Percentiles rank a stretch among this genome's conserved stretches.
These are phyloP conservation scores for Monoplex corrugatus DNA, from an alignment of 2,888 invertebrate genomes.

Conservation along the genomic window DNA sequence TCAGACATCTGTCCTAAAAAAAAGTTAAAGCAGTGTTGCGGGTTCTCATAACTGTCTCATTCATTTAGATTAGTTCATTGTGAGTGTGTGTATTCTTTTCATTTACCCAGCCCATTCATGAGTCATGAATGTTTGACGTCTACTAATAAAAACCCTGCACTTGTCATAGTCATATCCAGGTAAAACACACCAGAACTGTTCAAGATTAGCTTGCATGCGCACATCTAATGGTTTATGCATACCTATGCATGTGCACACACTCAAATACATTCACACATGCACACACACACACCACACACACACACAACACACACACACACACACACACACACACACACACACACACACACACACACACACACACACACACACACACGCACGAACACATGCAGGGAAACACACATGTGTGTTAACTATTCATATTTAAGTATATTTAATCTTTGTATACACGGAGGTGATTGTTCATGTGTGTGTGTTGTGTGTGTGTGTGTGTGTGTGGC, in stretches of 20 bases:
- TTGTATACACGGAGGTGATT: not conserved
- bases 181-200: too few relatives aligned
- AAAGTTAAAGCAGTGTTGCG: too few relatives aligned
- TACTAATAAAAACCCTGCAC: too few relatives aligned
- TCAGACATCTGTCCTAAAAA: too few relatives aligned
- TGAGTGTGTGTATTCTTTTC: too few relatives aligned
- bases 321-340: not conserved
- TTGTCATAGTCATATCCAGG: too few relatives aligned
- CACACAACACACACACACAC: not conserved
- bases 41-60: too few relatives aligned
- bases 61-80: too few relatives aligned
- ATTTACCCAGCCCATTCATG: too few relatives aligned
- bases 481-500: not conserved
- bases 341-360: slow-evolving; percentile 25
- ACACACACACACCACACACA: not conserved
- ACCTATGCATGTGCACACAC: not conserved
- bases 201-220: too few relatives aligned
- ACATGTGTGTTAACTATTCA: not conserved
- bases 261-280: not conserved
- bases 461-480: not conserved
- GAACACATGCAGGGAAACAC: not conserved
- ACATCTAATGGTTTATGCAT: not conserved
- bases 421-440: not conserved
- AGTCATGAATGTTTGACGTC: too few relatives aligned
- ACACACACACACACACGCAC: slow-evolving; percentile 26